Conservation (phyloP, 2,888 invertebrate genomes). For the Spilarctia lutea region DNA sequence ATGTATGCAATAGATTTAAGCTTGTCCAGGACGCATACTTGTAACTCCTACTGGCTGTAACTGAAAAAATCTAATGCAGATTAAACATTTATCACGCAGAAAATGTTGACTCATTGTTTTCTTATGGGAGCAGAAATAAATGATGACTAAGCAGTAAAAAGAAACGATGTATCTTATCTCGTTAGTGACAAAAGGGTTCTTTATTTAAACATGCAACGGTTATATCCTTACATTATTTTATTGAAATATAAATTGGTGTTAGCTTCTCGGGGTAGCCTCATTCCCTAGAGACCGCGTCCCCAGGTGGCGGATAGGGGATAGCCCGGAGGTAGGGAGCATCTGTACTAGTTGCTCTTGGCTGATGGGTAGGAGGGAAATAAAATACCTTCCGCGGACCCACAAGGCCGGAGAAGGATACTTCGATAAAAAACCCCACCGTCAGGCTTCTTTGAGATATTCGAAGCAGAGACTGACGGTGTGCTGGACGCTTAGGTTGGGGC, state of each 20-base stretch:
- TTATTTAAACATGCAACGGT: neutral
- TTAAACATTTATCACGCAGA: neutral
- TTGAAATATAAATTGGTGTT: neutral
- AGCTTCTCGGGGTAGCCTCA: no score
- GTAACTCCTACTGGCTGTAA: neutral
- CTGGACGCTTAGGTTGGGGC: no score
- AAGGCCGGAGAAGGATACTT: no score
- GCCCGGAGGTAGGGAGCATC: no score
- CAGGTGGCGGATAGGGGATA: no score
- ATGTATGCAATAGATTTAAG: neutral
- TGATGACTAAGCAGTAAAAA: neutral
- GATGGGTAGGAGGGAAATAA: no score
- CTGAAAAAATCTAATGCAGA: neutral
- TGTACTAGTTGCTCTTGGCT: no score
- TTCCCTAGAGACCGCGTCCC: no score
- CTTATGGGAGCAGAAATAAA: neutral
- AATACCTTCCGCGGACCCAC: no score
- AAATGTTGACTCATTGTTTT: neutral
- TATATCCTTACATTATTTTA: neutral
- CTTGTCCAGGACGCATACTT: neutral
- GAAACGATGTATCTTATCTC: neutral
- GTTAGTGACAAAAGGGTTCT: neutral
- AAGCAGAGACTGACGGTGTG: no score
- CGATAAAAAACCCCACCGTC: no score
- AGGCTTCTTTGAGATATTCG: no score